phyloP scores from a whole-genome alignment of 2,888 invertebrate species.

The Leucozona laternaria region DNA sequence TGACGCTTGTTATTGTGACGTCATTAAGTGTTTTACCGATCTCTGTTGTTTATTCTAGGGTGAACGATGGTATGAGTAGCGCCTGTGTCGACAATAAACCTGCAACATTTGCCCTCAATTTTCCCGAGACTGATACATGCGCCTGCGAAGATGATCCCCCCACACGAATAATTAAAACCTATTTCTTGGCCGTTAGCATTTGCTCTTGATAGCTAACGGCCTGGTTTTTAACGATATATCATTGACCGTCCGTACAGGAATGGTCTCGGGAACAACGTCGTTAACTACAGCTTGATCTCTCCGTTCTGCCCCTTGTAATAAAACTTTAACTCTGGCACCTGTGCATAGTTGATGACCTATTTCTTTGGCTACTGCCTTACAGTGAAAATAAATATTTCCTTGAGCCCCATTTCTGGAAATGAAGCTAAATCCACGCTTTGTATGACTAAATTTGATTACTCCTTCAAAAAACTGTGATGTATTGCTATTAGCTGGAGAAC shows the following conservation, averaged over 20 bases:
- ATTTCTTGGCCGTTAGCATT: constrained; percentile 9
- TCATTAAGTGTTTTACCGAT: neutral
- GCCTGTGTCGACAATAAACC: neutral
- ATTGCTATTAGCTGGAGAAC: neutral
- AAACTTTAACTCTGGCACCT: too few relatives aligned
- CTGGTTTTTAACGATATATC: neutral
- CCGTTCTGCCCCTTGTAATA: neutral
- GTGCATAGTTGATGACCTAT: neutral
- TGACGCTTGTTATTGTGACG: constrained; percentile 13
- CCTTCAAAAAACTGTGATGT: neutral
- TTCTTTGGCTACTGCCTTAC: neutral
- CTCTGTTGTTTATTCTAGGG: neutral
- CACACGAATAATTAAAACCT: neutral
- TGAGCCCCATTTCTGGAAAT: neutral
- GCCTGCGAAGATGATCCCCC: neutral
- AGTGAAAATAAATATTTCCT: neutral
- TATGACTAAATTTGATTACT: neutral
- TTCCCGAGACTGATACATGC: constrained; percentile 4
- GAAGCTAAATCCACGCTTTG: neutral
- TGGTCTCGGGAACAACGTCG: neutral
- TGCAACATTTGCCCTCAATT: neutral
- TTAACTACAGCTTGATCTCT: neutral
- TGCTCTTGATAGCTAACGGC: constrained; percentile 21
- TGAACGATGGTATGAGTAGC: constrained; percentile 14
- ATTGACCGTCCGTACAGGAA: neutral